phyloP scores from a whole-genome alignment of 2,113 vertebrate genomes.

The Ranitomeya variabilis region DNA sequence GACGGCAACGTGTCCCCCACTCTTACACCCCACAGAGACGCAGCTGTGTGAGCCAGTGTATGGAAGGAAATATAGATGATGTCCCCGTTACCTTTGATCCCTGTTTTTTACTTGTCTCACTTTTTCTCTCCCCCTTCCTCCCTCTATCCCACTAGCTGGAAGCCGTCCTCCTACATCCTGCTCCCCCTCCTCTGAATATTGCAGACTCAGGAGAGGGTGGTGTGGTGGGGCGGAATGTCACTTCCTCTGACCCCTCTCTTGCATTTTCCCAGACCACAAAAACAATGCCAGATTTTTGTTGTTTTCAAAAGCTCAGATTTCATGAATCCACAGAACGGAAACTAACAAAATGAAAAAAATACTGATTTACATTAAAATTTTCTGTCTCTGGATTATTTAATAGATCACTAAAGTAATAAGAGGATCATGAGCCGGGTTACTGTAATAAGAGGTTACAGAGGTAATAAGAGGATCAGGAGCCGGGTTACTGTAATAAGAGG shows the following conservation, averaged over 20 bases:
- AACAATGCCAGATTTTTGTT: slow-evolving; percentile 34
- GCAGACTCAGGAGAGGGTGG: slow-evolving; percentile 57
- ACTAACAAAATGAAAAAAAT: not conserved
- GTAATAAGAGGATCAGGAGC: not conserved
- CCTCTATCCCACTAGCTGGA: slow-evolving; percentile 24
- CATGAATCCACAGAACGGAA: not conserved
- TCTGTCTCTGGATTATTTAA: not conserved
- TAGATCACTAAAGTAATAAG: not conserved
- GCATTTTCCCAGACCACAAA: slow-evolving; percentile 30
- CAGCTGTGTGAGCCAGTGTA: not conserved
- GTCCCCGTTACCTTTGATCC: slow-evolving; percentile 42
- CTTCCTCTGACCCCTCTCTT: slow-evolving; percentile 46
- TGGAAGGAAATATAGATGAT: slow-evolving; percentile 8
- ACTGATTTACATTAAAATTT: not conserved
- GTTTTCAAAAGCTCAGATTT: not conserved
- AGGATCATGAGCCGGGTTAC: not conserved
- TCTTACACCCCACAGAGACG: slow-evolving; percentile 10
- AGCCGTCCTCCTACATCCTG: slow-evolving; percentile 45
- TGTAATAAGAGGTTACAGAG: not conserved
- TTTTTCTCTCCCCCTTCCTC: slow-evolving; percentile 15
- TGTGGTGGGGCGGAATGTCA: slow-evolving; percentile 36
- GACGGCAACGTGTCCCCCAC: not conserved
- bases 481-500: slow-evolving; percentile 7
- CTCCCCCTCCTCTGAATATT: slow-evolving; percentile 25
- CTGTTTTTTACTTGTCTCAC: not conserved